Conservation (phyloP, 2,113 vertebrate genomes). For the Promerops cafer region DNA sequence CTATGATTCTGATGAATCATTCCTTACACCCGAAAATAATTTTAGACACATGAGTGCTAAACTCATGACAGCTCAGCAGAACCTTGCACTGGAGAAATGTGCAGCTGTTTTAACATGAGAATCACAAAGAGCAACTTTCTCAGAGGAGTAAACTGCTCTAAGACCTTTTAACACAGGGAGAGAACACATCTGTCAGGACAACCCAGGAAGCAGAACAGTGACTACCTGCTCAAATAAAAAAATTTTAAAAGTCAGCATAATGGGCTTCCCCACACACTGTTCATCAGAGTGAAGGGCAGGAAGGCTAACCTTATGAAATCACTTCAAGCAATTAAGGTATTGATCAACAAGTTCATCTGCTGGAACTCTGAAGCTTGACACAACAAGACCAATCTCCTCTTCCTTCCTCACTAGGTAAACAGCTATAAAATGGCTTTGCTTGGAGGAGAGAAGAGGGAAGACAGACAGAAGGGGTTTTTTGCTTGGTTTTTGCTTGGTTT, state of each 20-base stretch:
- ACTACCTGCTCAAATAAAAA: not conserved
- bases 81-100: not conserved
- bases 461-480: rapidly evolving
- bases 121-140: not conserved
- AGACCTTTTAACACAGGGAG: not conserved
- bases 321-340: not conserved
- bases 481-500: not conserved
- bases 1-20: not conserved
- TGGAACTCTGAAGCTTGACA: not conserved
- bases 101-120: not conserved
- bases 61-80: not conserved
- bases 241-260: not conserved
- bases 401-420: not conserved
- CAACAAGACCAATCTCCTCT: not conserved
- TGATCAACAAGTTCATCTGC: not conserved
- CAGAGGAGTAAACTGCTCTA: not conserved
- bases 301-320: not conserved
- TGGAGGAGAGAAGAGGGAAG: not conserved
- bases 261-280: not conserved
- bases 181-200: not conserved
- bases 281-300: not conserved
- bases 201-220: not conserved
- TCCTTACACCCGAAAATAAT: not conserved
- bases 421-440: not conserved
- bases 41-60: not conserved